A percentile compares a stretch with the other conserved stretches of the same genome.
phyloP scores from a whole-genome alignment of 2,797 vertebrate genomes.

The Xenops minutus region DNA sequence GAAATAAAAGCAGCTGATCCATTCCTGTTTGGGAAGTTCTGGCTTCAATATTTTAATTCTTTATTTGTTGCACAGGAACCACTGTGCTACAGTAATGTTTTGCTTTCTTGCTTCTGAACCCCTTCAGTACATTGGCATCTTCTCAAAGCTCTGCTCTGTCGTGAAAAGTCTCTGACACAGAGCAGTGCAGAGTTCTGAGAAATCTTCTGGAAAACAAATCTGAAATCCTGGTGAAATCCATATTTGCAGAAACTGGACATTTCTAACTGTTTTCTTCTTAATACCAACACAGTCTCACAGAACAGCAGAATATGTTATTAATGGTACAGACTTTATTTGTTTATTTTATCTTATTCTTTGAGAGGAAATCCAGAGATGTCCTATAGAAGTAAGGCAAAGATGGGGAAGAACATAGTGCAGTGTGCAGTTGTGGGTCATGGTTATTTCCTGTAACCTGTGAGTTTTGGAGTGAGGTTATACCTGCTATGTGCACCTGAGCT shows the following conservation, averaged over 20 bases:
- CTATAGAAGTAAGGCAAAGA: not conserved
- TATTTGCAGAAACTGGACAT: not conserved
- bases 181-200: not conserved
- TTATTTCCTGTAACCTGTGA: not conserved
- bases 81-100: not conserved
- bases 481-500: not conserved
- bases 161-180: not conserved
- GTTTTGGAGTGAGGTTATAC: not conserved
- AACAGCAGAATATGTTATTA: not conserved
- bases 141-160: not conserved
- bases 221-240: not conserved
- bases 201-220: not conserved
- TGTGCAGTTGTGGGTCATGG: rapidly evolving
- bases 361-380: not conserved
- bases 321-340: not conserved
- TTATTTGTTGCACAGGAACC: not conserved
- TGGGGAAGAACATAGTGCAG: not conserved
- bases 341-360: not conserved
- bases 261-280: not conserved
- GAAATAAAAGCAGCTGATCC: not conserved
- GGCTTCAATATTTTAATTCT: not conserved
- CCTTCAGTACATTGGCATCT: not conserved
- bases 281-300: not conserved
- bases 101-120: not conserved
- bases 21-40: not conserved